phyloP scores from a whole-genome alignment of 2,888 invertebrate genomes.

The Nomada ruficornis region DNA sequence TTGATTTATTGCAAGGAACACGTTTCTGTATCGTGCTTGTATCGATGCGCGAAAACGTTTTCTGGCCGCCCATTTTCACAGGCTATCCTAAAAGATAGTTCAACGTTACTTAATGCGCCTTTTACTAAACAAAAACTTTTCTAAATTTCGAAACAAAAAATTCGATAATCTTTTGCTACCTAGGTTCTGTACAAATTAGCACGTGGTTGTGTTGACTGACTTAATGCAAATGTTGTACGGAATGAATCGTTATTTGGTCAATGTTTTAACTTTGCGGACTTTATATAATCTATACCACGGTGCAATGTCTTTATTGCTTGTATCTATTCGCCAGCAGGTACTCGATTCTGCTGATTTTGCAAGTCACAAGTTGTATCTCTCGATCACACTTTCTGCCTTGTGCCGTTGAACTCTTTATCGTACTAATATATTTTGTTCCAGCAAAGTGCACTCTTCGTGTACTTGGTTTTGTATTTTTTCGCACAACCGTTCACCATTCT shows the following conservation, averaged over 20 bases:
- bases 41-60: constrained; percentile 3
- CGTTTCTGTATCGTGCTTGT: constrained; percentile 6
- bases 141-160: not conserved
- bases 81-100: not conserved
- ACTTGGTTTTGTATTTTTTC: not conserved
- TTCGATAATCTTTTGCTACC: not conserved
- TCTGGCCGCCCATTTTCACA: not conserved
- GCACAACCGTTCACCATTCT: not conserved
- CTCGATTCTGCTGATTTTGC: not conserved
- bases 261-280: not conserved
- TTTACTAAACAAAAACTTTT: too few relatives aligned
- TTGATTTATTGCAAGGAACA: constrained; percentile 18
- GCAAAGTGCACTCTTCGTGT: not conserved
- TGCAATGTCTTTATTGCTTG: not conserved
- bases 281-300: not conserved
- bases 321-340: not conserved
- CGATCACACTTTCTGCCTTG: not conserved
- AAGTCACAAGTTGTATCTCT: not conserved
- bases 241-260: too few relatives aligned
- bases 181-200: not conserved
- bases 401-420: not conserved
- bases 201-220: too few relatives aligned
- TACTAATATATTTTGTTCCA: not conserved
- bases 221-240: too few relatives aligned
- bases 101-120: not conserved